A percentile compares a stretch with the other conserved stretches of the same genome.
These are phyloP conservation scores for Lasioglossum morio DNA, from an alignment of 2,888 invertebrate genomes.

Conservation along the genomic window DNA sequence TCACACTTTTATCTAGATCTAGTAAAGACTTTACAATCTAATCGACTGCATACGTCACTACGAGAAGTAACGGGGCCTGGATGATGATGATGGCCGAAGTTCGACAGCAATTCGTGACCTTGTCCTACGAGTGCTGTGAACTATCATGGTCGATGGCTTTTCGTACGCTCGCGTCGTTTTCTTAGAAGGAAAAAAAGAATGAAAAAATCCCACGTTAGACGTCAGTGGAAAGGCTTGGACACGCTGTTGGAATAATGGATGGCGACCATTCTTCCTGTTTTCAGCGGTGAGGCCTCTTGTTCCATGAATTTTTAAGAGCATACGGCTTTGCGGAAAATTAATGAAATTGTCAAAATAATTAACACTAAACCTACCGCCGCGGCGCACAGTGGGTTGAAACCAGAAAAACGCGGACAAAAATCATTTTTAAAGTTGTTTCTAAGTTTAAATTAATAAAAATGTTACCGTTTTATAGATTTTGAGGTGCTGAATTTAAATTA, in stretches of 20 bases:
- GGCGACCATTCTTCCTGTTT: conserved; percentile 3
- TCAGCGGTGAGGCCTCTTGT: neutral
- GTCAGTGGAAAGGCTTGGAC: conserved; percentile 1
- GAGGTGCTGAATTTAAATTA: no score
- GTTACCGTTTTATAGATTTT: no score
- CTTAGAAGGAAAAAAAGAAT: neutral
- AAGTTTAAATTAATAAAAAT: no score
- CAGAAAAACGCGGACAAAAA: no score
- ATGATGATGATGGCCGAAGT: neutral
- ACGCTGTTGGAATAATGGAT: conserved; percentile 20
- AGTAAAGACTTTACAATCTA: neutral
- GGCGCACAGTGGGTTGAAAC: no score
- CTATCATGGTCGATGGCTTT: neutral
- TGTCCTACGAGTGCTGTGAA: neutral
- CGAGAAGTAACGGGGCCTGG: neutral
- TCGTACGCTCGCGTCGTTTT: conserved; percentile 1
- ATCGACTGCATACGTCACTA: neutral
- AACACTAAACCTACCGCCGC: no score
- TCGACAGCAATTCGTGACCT: neutral
- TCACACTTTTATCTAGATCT: neutral
- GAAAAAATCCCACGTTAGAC: neutral
- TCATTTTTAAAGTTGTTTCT: no score
- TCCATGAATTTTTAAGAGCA: neutral
- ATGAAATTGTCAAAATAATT: no score
- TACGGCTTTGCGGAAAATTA: neutral